Conservation (phyloP, 2,888 invertebrate species). For the Sinelater perroti region DNA sequence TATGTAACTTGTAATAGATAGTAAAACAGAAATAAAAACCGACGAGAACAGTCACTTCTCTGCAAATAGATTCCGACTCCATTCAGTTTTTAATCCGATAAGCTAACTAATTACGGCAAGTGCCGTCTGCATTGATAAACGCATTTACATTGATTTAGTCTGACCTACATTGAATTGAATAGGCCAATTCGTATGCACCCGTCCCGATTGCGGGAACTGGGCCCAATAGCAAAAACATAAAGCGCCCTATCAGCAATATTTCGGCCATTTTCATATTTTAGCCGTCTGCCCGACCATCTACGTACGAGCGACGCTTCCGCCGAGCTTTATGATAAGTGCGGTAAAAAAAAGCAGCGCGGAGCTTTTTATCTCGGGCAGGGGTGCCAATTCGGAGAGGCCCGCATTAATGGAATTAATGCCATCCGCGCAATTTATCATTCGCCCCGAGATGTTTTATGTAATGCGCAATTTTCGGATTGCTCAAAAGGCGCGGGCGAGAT, state of each 20-base stretch:
- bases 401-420: constrained; percentile 28
- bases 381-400: constrained; percentile 22
- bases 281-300: constrained; percentile 23
- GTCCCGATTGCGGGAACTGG: not conserved
- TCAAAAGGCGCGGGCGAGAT: not conserved
- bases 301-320: constrained; percentile 22
- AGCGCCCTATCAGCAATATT: constrained; percentile 36
- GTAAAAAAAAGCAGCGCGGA: constrained; percentile 32
- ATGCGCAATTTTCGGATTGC: constrained; percentile 9
- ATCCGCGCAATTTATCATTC: constrained; percentile 14
- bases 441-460: constrained; percentile 6
- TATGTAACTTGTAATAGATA: too few relatives aligned
- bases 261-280: constrained; percentile 39
- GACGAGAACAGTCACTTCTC: too few relatives aligned
- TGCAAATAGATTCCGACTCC: too few relatives aligned
- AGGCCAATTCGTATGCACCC: constrained; percentile 15
- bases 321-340: constrained; percentile 31
- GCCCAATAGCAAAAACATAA: constrained; percentile 32
- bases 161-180: constrained; percentile 22
- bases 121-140: not conserved
- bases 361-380: constrained; percentile 15
- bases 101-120: constrained; percentile 6
- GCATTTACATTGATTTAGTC: constrained; percentile 25
- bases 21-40: too few relatives aligned
- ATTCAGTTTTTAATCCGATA: constrained; percentile 3